phyloP scores from a whole-genome alignment of 2,888 invertebrate species.

The Platycheirus albimanus region DNA sequence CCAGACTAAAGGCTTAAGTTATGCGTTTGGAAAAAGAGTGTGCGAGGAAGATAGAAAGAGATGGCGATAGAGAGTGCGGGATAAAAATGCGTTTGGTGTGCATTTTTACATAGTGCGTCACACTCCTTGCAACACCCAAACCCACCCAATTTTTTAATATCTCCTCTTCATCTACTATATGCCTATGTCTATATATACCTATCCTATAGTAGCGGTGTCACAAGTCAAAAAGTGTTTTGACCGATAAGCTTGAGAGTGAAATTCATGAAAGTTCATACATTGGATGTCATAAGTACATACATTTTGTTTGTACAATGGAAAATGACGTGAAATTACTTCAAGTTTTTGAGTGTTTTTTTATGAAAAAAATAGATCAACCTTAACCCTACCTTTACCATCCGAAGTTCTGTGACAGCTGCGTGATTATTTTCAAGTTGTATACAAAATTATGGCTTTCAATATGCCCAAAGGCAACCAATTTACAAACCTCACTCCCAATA shows the following conservation, averaged over 20 bases:
- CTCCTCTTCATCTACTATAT: no score
- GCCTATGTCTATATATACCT: no score
- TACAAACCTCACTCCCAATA: no score
- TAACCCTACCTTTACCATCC: background rate
- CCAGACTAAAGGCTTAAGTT: slow-evolving; percentile 33
- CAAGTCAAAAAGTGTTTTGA: slow-evolving; percentile 35
- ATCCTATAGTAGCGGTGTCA: slow-evolving; percentile 21
- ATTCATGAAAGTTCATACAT: background rate
- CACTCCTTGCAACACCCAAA: background rate
- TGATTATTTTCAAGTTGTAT: background rate
- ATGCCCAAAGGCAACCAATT: no score
- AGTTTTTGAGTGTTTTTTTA: slow-evolving; percentile 4
- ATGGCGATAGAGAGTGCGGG: slow-evolving; percentile 3
- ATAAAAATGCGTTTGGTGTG: slow-evolving; percentile 36
- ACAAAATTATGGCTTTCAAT: no score
- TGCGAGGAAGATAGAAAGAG: slow-evolving; percentile 21
- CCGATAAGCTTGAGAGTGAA: slow-evolving; percentile 11
- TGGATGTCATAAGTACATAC: background rate
- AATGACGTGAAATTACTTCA: slow-evolving; percentile 2
- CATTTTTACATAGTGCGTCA: slow-evolving; percentile 59
- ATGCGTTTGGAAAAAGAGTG: slow-evolving; percentile 18
- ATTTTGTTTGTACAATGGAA: slow-evolving; percentile 8
- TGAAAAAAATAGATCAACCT: background rate
- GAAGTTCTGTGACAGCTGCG: background rate
- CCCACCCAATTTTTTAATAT: background rate